A percentile compares a stretch with the other conserved stretches of the same genome.
These are phyloP conservation scores for Chalcis sispes DNA, from an alignment of 2,888 invertebrate genomes.

Conservation along the genomic window DNA sequence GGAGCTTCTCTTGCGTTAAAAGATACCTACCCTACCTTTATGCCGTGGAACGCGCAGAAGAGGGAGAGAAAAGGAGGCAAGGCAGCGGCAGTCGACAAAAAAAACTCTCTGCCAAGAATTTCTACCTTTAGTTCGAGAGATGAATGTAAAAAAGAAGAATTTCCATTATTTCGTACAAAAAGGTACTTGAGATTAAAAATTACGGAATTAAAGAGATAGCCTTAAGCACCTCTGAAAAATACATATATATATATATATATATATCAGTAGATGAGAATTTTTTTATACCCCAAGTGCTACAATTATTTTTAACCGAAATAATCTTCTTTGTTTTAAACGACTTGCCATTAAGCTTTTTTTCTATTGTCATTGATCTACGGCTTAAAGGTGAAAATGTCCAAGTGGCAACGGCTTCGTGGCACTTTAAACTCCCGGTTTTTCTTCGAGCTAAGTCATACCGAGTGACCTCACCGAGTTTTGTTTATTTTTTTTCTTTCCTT, in stretches of 20 bases:
- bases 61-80: not conserved
- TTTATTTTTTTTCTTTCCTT: too few relatives aligned
- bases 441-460: too few relatives aligned
- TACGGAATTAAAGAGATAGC: conserved; percentile 36
- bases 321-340: conserved; percentile 1
- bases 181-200: conserved; percentile 51
- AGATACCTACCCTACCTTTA: not conserved
- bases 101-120: conserved; percentile 34
- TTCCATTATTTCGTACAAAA: conserved; percentile 44
- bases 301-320: conserved; percentile 7
- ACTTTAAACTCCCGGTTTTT: too few relatives aligned
- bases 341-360: not conserved
- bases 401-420: too few relatives aligned
- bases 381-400: not conserved
- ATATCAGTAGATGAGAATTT: not conserved
- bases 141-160: conserved; percentile 27
- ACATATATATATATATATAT: not conserved
- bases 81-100: not conserved
- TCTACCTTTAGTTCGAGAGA: conserved; percentile 2
- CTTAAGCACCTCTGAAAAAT: not conserved
- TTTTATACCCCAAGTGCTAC: not conserved
- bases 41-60: not conserved
- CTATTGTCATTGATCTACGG: too few relatives aligned
- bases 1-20: conserved; percentile 1
- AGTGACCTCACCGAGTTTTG: too few relatives aligned